phyloP scores from a whole-genome alignment of 1,140 invertebrate genomes.

The Pseudomyrmex gracilis region DNA sequence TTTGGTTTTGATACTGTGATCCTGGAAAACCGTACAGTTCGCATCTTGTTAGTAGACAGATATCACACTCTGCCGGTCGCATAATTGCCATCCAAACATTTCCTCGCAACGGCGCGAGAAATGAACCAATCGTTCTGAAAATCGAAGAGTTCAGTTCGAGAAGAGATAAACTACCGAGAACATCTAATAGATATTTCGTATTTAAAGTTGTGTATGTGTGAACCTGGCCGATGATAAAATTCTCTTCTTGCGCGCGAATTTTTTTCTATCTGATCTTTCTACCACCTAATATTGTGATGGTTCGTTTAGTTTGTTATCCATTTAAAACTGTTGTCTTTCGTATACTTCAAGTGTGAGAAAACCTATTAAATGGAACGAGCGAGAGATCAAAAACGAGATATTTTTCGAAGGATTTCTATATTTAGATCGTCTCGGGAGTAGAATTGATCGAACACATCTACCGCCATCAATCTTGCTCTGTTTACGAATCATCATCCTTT shows the following conservation, averaged over 20 bases:
- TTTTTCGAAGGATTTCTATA: too few species aligned
- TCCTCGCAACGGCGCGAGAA: neutral
- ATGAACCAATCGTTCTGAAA: neutral
- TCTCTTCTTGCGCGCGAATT: neutral
- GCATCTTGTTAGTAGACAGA: slow-evolving; percentile 67
- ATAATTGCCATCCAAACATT: slow-evolving; percentile 3
- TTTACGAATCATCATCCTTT: too few species aligned
- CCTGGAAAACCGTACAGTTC: slow-evolving; percentile 77
- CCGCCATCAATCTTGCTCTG: too few species aligned
- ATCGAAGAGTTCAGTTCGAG: neutral
- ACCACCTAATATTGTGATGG: neutral
- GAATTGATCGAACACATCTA: too few species aligned
- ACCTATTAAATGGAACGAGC: too few species aligned
- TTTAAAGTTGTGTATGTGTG: neutral
- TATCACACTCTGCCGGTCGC: slow-evolving; percentile 10
- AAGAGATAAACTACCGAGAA: neutral
- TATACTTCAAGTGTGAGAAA: neutral
- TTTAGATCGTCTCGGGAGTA: too few species aligned
- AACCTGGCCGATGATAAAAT: too few species aligned
- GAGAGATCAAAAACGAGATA: too few species aligned
- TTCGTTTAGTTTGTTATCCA: too few species aligned
- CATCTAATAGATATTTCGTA: neutral
- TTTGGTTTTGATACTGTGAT: slow-evolving; percentile 63
- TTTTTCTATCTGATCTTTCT: neutral
- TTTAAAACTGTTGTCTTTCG: neutral